phyloP scores from a whole-genome alignment of 2,113 vertebrate species.

The Pelecanus crispus region DNA sequence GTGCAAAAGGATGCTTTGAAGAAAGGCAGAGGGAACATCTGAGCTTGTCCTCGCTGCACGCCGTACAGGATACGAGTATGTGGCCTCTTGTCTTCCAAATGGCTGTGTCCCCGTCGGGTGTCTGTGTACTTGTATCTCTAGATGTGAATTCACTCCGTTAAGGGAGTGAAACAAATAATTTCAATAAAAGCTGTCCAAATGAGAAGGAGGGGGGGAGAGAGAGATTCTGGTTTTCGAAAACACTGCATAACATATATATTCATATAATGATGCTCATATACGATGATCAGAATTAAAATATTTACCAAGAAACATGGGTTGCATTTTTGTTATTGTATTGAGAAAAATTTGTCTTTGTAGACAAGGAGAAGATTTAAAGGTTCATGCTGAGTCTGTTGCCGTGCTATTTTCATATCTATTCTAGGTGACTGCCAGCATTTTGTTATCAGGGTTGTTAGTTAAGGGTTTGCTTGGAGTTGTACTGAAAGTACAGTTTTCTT shows the following conservation, averaged over 20 bases:
- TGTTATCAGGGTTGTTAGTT: background rate
- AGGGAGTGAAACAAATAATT: background rate
- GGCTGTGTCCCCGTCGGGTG: accelerated
- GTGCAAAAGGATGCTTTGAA: background rate
- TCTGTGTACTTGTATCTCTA: background rate
- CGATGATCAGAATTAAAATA: background rate
- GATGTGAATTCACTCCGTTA: background rate
- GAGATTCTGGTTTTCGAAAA: background rate
- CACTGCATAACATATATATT: background rate
- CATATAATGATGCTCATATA: background rate
- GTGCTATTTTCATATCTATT: background rate
- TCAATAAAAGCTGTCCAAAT: background rate
- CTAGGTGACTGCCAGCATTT: background rate
- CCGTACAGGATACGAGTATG: background rate
- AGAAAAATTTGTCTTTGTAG: background rate
- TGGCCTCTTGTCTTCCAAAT: background rate
- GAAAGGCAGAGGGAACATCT: background rate
- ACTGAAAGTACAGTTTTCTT: background rate
- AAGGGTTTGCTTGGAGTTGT: background rate
- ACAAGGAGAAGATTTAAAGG: background rate
- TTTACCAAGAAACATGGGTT: background rate
- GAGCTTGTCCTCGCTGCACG: background rate
- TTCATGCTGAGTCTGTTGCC: background rate
- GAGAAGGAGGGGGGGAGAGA: background rate
- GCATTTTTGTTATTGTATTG: background rate